Evolutionary conservation across 2,888 invertebrate genomes (phyloP).

Genomic region (Diabrotica balteata): DNA sequence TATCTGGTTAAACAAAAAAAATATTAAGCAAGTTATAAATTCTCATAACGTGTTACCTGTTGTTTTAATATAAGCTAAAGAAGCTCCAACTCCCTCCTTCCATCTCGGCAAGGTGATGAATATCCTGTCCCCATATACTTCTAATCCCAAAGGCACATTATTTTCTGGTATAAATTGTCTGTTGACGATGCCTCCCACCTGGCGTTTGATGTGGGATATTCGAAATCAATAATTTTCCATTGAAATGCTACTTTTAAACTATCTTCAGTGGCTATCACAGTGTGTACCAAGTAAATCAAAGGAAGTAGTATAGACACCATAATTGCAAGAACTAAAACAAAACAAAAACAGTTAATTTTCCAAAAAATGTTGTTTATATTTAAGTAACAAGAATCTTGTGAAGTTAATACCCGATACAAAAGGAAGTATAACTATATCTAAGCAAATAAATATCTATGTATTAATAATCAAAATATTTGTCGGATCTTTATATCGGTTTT

Average conservation of each 20-base stretch:
- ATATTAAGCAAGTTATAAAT: not conserved
- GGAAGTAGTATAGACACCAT: constrained; percentile 6
- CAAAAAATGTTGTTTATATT: no score
- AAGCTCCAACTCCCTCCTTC: constrained; percentile 77
- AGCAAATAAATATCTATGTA: constrained; percentile 25
- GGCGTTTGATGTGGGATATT: constrained; percentile 66
- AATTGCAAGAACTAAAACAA: not conserved
- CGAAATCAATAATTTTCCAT: constrained; percentile 78
- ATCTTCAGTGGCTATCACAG: constrained; percentile 54
- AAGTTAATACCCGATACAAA: not conserved
- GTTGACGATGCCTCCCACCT: constrained; percentile 67
- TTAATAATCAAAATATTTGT: constrained; percentile 53
- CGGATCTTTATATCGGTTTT: no score
- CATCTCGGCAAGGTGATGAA: constrained; percentile 80
- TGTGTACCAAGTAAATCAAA: constrained; percentile 1
- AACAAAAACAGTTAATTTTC: not conserved
- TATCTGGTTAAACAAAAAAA: not conserved
- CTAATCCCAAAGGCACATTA: constrained; percentile 77
- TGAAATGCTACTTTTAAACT: constrained; percentile 74
- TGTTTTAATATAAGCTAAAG: constrained; percentile 73
- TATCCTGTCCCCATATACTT: constrained; percentile 71
- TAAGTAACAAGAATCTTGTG: not conserved
- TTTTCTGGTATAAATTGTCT: constrained; percentile 72
- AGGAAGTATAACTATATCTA: not conserved
- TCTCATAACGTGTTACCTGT: constrained; percentile 64